phyloP scores from a whole-genome alignment of 2,113 vertebrate genomes.

The Aegithalos caudatus region DNA sequence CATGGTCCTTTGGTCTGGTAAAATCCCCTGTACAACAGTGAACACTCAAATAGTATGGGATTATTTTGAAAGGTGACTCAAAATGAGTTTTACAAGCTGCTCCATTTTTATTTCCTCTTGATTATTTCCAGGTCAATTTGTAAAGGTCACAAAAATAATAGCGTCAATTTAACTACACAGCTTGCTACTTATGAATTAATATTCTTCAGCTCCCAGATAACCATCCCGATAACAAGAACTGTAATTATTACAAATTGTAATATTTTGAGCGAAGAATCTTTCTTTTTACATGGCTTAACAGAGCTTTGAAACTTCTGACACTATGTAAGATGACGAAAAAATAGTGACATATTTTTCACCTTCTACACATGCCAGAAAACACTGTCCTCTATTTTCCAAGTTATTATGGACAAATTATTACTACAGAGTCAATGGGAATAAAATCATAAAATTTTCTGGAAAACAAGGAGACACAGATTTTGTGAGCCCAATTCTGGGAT shows the following conservation, averaged over 20 bases:
- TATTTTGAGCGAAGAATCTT: not conserved
- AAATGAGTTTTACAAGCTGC: not conserved
- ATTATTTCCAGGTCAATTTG: not conserved
- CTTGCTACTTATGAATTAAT: not conserved
- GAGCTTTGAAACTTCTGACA: not conserved
- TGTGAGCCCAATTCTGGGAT: accelerated
- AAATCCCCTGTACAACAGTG: not conserved
- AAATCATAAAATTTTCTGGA: not conserved
- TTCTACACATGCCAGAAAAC: not conserved
- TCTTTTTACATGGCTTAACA: not conserved
- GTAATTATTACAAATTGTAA: not conserved
- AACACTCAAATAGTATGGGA: not conserved
- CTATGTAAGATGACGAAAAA: not conserved
- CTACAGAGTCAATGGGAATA: not conserved
- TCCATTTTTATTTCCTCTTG: not conserved
- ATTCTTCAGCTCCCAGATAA: not conserved
- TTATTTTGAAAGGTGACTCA: not conserved
- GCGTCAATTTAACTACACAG: not conserved
- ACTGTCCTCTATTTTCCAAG: not conserved
- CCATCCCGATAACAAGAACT: not conserved
- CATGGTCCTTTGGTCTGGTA: not conserved
- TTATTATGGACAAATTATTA: not conserved
- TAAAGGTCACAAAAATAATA: not conserved
- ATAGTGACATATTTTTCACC: not conserved
- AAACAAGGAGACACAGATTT: not conserved